Evolutionary conservation across 1,140 invertebrate genomes (phyloP).

Genomic region (Globodera rostochiensis): DNA sequence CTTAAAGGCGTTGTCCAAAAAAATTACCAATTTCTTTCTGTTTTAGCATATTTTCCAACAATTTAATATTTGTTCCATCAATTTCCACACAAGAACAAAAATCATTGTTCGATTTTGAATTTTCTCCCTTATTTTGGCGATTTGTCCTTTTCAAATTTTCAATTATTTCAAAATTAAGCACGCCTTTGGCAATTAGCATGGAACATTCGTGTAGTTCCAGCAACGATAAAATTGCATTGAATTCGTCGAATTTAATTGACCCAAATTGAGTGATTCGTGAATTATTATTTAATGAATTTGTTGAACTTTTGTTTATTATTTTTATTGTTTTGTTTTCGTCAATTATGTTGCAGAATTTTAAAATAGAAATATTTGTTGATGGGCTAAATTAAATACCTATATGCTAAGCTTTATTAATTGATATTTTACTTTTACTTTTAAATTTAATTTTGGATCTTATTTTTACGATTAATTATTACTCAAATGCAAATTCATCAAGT

Average conservation of each 20-base stretch:
- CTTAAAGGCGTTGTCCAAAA: neutral
- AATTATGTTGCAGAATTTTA: too few species aligned
- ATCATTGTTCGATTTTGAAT: neutral
- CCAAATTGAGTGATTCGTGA: neutral
- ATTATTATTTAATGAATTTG: too few species aligned
- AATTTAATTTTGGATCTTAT: too few species aligned
- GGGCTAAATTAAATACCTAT: too few species aligned
- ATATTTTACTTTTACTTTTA: too few species aligned
- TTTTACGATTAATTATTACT: too few species aligned
- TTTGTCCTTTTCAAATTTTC: neutral
- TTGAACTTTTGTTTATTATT: too few species aligned
- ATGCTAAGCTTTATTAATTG: too few species aligned
- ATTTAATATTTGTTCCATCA: neutral
- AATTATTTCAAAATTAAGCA: neutral
- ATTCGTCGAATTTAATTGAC: neutral
- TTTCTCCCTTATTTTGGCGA: neutral
- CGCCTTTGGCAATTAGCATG: neutral
- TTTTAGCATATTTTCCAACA: neutral
- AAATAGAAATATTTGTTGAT: too few species aligned
- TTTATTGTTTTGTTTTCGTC: too few species aligned
- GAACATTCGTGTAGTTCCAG: neutral
- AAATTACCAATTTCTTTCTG: neutral
- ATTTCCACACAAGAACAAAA: neutral
- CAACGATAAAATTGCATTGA: neutral
- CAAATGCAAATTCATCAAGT: too few species aligned